phyloP scores from a whole-genome alignment of 1,140 invertebrate species.

The Diuraphis noxia region DNA sequence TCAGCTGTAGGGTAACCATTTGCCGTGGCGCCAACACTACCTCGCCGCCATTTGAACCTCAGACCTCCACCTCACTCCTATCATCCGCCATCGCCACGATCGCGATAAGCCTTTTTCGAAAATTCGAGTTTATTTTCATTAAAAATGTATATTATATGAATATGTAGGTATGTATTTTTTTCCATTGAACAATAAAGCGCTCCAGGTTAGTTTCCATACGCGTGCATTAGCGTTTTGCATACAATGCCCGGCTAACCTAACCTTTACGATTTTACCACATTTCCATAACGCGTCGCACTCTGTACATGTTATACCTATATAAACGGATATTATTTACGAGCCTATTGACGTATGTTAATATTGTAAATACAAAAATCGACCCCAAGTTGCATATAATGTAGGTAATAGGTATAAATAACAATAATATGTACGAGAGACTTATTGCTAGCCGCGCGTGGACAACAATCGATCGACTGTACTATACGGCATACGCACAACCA shows the following conservation, averaged over 20 bases:
- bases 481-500: not conserved
- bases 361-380: constrained; percentile 35
- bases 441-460: not conserved
- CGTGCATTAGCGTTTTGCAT: constrained; percentile 10
- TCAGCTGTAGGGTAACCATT: not conserved
- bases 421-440: not conserved
- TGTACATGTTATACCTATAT: not conserved
- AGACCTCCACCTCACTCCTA: not conserved
- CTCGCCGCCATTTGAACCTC: not conserved
- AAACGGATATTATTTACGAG: constrained; percentile 24
- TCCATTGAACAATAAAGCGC: not conserved
- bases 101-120: not conserved
- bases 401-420: not conserved
- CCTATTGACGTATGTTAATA: constrained; percentile 23
- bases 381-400: not conserved
- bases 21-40: not conserved
- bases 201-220: not conserved
- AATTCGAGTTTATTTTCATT: not conserved
- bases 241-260: not conserved
- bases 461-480: constrained; percentile 20
- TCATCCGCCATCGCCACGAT: not conserved
- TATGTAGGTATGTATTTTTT: no score
- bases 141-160: not conserved
- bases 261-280: constrained; percentile 2
- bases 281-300: not conserved